Conservation (phyloP, 1,140 invertebrate genomes). For the Macrosteles quadrilineatus region DNA sequence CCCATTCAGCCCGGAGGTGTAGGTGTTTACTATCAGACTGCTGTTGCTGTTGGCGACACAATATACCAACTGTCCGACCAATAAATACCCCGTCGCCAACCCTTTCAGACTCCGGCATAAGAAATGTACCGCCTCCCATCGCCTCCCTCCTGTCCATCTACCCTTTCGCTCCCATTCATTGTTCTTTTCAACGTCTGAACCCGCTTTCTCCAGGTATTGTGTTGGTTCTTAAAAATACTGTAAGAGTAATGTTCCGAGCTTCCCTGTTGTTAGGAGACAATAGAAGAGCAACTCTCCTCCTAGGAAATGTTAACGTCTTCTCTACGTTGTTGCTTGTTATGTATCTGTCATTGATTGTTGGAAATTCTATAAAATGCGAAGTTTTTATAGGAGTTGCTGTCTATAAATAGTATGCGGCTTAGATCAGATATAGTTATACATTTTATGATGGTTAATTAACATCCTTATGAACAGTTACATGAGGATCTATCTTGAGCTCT, state of each 20-base stretch:
- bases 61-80: not conserved
- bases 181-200: conserved; percentile 25
- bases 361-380: no score
- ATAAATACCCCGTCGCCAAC: conserved; percentile 13
- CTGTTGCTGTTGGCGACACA: no score
- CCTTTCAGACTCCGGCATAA: conserved; percentile 4
- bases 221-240: not conserved
- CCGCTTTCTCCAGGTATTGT: not conserved
- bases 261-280: not conserved
- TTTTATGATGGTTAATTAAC: no score
- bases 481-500: no score
- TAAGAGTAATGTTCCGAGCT: not conserved
- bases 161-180: conserved; percentile 29
- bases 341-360: no score
- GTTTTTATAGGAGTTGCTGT: no score
- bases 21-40: no score
- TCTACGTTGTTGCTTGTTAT: not conserved
- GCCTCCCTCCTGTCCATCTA: conserved; percentile 39
- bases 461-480: no score
- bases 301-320: not conserved
- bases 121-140: conserved; percentile 26
- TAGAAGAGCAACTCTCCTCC: no score
- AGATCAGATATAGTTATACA: no score
- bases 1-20: no score
- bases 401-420: no score